Evolutionary conservation across 2,888 invertebrate genomes (phyloP).

Genomic region (Sphaerophoria taeniata): DNA sequence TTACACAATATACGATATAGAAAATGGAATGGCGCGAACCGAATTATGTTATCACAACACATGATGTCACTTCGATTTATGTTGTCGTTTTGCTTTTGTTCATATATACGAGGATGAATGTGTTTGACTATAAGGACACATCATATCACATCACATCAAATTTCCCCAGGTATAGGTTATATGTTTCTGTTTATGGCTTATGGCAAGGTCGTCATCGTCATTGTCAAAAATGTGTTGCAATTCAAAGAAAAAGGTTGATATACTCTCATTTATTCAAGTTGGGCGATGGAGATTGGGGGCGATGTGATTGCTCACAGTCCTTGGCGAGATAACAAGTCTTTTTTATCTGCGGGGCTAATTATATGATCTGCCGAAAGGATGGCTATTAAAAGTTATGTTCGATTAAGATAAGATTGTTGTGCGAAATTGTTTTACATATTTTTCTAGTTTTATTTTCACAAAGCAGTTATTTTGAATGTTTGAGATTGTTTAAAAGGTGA

Average conservation of each 20-base stretch:
- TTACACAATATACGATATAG: neutral
- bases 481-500: too few relatives aligned
- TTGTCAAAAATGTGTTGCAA: constrained; percentile 8
- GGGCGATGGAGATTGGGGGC: constrained; percentile 1
- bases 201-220: constrained; percentile 19
- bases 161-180: constrained; percentile 20
- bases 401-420: constrained; percentile 14
- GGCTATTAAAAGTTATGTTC: constrained; percentile 23
- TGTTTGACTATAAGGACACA: neutral
- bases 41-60: constrained; percentile 63
- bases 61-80: constrained; percentile 68
- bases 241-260: constrained; percentile 2
- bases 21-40: constrained; percentile 24
- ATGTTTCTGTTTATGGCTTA: neutral
- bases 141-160: neutral
- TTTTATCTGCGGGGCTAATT: constrained; percentile 2
- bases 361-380: constrained; percentile 1
- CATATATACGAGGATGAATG: constrained; percentile 3
- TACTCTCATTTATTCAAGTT: neutral
- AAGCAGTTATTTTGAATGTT: too few relatives aligned
- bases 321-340: constrained; percentile 9
- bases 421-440: constrained; percentile 1
- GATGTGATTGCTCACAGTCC: neutral
- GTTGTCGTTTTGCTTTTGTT: constrained; percentile 41
- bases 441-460: too few relatives aligned